phyloP scores from a whole-genome alignment of 2,113 vertebrate genomes.

The Noturus placidus region DNA sequence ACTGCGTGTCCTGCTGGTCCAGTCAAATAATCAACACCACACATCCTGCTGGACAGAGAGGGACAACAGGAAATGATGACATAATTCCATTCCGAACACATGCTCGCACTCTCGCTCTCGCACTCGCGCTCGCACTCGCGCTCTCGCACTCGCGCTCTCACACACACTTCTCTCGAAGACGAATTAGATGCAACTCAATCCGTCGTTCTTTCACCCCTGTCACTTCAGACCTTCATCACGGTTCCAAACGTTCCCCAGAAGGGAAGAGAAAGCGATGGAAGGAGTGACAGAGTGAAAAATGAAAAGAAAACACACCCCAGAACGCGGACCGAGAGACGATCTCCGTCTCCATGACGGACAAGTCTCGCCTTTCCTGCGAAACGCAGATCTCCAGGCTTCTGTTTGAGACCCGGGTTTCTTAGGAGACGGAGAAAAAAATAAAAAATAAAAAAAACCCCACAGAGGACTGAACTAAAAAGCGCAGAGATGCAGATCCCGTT shows the following conservation, averaged over 20 bases:
- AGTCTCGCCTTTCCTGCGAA: background rate
- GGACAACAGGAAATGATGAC: background rate
- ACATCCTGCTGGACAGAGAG: background rate
- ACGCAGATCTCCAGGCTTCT: constrained; percentile 69
- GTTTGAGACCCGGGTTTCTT: constrained; percentile 89
- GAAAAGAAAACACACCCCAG: constrained; percentile 54
- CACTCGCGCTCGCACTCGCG: background rate
- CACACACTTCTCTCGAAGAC: background rate
- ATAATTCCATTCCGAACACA: background rate
- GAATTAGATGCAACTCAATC: constrained; percentile 47
- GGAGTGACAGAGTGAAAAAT: constrained; percentile 59
- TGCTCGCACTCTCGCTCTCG: too few species aligned
- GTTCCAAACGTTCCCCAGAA: constrained; percentile 40
- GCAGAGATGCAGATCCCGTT: constrained; percentile 70
- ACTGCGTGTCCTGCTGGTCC: background rate
- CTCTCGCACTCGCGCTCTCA: background rate
- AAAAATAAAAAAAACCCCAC: too few species aligned
- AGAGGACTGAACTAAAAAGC: constrained; percentile 2
- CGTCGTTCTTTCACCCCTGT: constrained; percentile 42
- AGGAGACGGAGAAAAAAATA: constrained; percentile 75
- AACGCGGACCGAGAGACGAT: constrained; percentile 42
- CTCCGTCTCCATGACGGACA: background rate
- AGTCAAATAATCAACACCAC: background rate
- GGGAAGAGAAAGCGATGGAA: constrained; percentile 23
- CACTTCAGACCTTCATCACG: constrained; percentile 29